Conservation (phyloP, 2,888 invertebrate genomes). For the Platycheirus rosarum region DNA sequence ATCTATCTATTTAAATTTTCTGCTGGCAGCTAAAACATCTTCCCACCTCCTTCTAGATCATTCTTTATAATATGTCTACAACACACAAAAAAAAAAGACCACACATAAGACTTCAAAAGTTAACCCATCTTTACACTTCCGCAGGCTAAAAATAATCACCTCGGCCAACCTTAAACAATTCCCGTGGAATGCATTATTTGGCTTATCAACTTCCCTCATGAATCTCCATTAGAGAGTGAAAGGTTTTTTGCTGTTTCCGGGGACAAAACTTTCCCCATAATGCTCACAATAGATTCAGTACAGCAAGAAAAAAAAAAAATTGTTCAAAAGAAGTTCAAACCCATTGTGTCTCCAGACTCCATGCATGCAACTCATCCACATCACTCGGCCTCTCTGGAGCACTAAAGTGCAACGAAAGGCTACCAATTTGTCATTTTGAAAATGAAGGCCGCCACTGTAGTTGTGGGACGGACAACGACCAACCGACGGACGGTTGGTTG, state of each 20-base stretch:
- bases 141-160: constrained; percentile 43
- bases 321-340: constrained; percentile 34
- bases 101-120: constrained; percentile 12
- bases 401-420: constrained; percentile 73
- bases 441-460: constrained; percentile 65
- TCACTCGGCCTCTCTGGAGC: constrained; percentile 66
- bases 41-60: background rate
- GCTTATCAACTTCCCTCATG: constrained; percentile 56
- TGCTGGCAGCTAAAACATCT: background rate
- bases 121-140: constrained; percentile 4
- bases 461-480: background rate
- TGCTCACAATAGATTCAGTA: constrained; percentile 20
- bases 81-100: background rate
- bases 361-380: constrained; percentile 66
- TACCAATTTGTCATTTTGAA: constrained; percentile 73
- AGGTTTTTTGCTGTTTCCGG: constrained; percentile 32
- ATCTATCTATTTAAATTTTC: constrained; percentile 18
- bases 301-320: background rate
- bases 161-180: constrained; percentile 23
- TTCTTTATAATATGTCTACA: background rate
- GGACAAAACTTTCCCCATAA: constrained; percentile 43
- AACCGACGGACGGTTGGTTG: background rate
- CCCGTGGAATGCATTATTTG: constrained; percentile 48
- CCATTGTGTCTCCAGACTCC: constrained; percentile 47
- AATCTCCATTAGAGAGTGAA: constrained; percentile 57